Percentiles rank a stretch among this genome's conserved stretches.
phyloP scores from a whole-genome alignment of 1,140 invertebrate genomes.

The Alviniconcha marisindica region DNA sequence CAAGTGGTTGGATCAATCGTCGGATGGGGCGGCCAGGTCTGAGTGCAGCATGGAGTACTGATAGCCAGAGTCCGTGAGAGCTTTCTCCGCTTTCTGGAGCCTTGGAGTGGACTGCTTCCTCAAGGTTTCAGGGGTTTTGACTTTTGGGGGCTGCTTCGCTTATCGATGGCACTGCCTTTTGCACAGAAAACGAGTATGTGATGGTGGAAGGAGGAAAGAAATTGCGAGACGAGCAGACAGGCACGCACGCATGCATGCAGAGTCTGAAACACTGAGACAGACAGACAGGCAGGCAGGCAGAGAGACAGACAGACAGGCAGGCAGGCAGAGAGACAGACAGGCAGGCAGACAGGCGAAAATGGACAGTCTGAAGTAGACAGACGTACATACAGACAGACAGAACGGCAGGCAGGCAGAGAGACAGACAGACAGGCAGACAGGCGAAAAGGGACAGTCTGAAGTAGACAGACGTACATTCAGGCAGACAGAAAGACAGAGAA shows the following conservation, averaged over 20 bases:
- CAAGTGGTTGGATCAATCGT: too few relatives aligned
- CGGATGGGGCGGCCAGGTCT: too few relatives aligned
- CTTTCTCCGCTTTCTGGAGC: too few relatives aligned
- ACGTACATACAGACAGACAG: background rate
- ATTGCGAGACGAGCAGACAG: background rate
- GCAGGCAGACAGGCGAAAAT: background rate
- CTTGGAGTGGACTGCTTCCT: too few relatives aligned
- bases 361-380: background rate
- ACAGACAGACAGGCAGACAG: background rate
- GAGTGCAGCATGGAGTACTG: too few relatives aligned
- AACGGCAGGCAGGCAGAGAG: background rate
- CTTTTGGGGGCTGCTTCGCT: too few relatives aligned
- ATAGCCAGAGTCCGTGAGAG: too few relatives aligned
- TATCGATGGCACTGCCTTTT: too few relatives aligned
- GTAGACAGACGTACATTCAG: too few relatives aligned
- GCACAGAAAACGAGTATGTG: too few relatives aligned
- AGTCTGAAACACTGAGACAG: background rate
- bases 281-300: background rate
- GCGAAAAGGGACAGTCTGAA: background rate
- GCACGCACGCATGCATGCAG: background rate
- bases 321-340: background rate
- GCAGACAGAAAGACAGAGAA: conserved; percentile 5
- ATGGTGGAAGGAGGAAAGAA: too few relatives aligned
- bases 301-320: background rate
- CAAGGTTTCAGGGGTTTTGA: too few relatives aligned